Base-by-base conservation (phyloP, 2,113 vertebrate genomes). In the Sterrhoptilus dennistouni region DNA sequence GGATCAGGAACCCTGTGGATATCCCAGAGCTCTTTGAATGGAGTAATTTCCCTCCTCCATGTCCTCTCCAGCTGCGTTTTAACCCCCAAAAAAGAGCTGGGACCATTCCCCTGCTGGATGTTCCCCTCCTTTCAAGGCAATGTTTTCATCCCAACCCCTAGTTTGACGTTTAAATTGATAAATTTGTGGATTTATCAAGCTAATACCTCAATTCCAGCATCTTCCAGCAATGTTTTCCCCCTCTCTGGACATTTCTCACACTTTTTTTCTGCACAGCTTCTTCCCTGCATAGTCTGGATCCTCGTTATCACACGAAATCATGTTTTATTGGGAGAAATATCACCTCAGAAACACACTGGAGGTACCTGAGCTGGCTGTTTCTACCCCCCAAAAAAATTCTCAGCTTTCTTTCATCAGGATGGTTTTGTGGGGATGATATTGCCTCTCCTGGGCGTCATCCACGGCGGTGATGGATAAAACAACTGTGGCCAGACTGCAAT, bases 401-500 rank as follows among this genome's bases (percentile, higher is more conserved):
- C 88, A 92, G 77, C 72, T 87, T 96, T 89, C 96, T 96, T 84
- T 97, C 96, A 96, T 95, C 84, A 83, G 81, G 87, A 89, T 50
- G 90, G 79, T 92, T 96, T 96, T 96, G 95, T 84, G 95, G 49
- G 86, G 94, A 91, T 93, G 96, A 64, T 97, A 97, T 98, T 98
- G 90, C 95, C 90, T 97, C 97, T 97, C 97, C 6, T 52, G 95
- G 96, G 97, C 12, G 40, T 85, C 72, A 49, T 98, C 92, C 96
- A 44, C 45, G 2, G 91, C 68, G 82, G n/a, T 95, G 96, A 98
- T 98, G 97, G 93, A 96, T 97, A 98, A 97, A 98, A 96, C 97
- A 97, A 98, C 97, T 97, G 96, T 94, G 95, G 95, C 5, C 70
- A 97, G 87, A 54, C 97, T 93, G 80, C 80, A 93, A 90, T 97